phyloP scores from a whole-genome alignment of 2,888 invertebrate species.

The Phaedon cochleariae region DNA sequence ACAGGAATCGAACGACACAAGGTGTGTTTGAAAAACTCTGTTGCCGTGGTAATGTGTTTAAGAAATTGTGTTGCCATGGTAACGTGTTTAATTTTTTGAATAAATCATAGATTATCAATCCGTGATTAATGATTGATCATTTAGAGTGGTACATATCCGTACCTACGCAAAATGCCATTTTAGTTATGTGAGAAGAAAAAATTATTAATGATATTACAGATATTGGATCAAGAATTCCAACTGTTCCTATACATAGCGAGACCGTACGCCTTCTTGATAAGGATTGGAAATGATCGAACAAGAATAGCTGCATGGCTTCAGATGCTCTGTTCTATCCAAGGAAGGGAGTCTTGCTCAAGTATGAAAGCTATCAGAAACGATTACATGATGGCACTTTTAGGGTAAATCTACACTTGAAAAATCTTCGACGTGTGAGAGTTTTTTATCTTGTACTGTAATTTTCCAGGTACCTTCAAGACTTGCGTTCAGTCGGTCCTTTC shows the following conservation, averaged over 20 bases:
- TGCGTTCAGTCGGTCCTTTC: conserved; percentile 64
- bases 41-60: too few relatives aligned
- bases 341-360: conserved; percentile 61
- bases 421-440: neutral
- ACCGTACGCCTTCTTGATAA: conserved; percentile 62
- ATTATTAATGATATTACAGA: conserved; percentile 43
- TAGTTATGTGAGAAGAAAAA: too few relatives aligned
- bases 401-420: conserved; percentile 49
- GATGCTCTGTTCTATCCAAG: conserved; percentile 62
- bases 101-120: too few relatives aligned
- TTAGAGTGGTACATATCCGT: too few relatives aligned
- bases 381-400: conserved; percentile 65
- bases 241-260: conserved; percentile 62
- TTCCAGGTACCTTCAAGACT: conserved; percentile 60
- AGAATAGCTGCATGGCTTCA: conserved; percentile 65
- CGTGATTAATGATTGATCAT: too few relatives aligned
- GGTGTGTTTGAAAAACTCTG: too few relatives aligned
- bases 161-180: too few relatives aligned
- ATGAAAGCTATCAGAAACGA: conserved; percentile 67
- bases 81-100: too few relatives aligned
- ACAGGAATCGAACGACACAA: too few relatives aligned
- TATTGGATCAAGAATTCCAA: conserved; percentile 63
- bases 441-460: neutral
- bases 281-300: conserved; percentile 59
- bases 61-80: too few relatives aligned